Evolutionary conservation across 2,797 vertebrate species (phyloP), one percentile per base, ranked within the genome.

Genomic region (Erithacus rubecula): DNA sequence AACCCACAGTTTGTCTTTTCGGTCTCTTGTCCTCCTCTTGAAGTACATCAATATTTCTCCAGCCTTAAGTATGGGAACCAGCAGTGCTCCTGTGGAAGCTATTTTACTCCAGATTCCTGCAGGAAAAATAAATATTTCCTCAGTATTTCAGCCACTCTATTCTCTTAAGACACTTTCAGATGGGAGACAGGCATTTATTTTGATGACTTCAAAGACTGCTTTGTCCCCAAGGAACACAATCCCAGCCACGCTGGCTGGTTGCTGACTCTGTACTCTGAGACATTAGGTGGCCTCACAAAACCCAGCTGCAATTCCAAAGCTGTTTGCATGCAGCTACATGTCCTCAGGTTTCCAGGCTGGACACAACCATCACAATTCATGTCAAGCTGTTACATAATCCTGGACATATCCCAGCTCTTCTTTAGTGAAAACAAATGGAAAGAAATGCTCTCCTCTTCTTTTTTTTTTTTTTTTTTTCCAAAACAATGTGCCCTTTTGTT

Each of bases 401-500:
- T 59, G 53, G 14, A 53, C 34, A 46, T 2, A 64, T 77, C 47
- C 17, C 39, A 83, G 27, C 8, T 47, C 15, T 60, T 59, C 22
- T 75, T 30, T 46, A 51, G 11, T 58, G 55, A 46, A 87, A 71
- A 82, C 0, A 27, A 79, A 55, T 20, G 9, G 11, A 70, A 89
- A 56, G 5, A 87, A 84, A 67, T 29, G 3, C 1, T 82, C 34
- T 62, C 2, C 2, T 7, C 3, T 3, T 70, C 20, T 67, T 56
- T 51, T 8, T 51, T n/a, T n/a, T n/a, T 3, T 70, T 18, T 67
- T 56, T 51, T 8, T 39, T 63, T 21, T 19, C 8, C 21, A 58
- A 58, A 92, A 52, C 1, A 59, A n/a, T 1, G 0, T n/a, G 4
- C 3, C 4, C 3, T 77, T 83, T 30, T 34, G 1, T 59, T 92